Evolutionary conservation across 2,888 invertebrate genomes (phyloP).

Genomic region (Diarsia dahlii): DNA sequence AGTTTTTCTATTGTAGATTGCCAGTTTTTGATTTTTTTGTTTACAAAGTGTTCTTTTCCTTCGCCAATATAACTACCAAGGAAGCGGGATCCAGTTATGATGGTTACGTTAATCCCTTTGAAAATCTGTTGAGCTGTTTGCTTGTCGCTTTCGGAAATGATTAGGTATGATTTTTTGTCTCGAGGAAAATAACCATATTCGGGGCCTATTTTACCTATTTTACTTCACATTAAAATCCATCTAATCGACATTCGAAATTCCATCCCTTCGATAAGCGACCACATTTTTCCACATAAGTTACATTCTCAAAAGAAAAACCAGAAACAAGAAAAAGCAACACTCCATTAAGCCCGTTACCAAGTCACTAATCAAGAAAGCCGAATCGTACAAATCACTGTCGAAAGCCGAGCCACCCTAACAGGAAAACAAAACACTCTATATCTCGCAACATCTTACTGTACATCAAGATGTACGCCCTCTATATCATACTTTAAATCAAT

Average conservation of each 20-base stretch:
- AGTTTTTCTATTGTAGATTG: too few relatives aligned
- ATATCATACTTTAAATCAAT: constrained; percentile 71
- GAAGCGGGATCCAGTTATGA: too few relatives aligned
- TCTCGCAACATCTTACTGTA: constrained; percentile 33
- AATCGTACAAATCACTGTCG: constrained; percentile 41
- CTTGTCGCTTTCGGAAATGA: too few relatives aligned
- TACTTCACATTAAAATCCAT: neutral
- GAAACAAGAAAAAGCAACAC: neutral
- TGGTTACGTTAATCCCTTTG: too few relatives aligned
- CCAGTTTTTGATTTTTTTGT: too few relatives aligned
- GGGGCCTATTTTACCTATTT: too few relatives aligned
- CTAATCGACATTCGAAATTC: neutral
- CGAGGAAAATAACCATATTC: too few relatives aligned
- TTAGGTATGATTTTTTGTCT: too few relatives aligned
- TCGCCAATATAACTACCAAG: too few relatives aligned
- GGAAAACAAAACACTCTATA: constrained; percentile 47
- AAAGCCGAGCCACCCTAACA: constrained; percentile 14
- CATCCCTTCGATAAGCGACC: neutral
- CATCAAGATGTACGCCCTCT: constrained; percentile 61
- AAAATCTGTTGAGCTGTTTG: too few relatives aligned
- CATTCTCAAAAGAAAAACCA: neutral
- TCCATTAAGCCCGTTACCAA: constrained; percentile 36
- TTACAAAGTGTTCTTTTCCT: too few relatives aligned
- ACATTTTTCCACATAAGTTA: neutral
- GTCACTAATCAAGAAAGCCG: constrained; percentile 33